Base-by-base conservation (phyloP, 1,140 invertebrate genomes). In the Rhyacophila brunnea region DNA sequence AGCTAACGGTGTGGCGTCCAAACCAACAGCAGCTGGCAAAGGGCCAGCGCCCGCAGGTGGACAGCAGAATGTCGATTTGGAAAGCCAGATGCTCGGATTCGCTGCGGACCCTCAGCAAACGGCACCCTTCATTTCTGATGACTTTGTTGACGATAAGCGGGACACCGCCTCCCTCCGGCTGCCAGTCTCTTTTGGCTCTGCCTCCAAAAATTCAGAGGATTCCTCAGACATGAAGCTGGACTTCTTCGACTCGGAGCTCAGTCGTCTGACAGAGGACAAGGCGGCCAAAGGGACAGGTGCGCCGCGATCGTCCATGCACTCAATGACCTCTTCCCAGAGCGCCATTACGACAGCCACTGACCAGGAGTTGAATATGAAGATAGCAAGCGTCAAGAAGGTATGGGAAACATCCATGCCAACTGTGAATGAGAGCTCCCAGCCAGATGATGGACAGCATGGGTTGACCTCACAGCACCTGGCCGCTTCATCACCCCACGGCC, bases 371-470 rank as follows among this genome's bases (percentile, higher is more conserved):
- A 94, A 95, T 78, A 83, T 93, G 72, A 96, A 97, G 78, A 95
- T 96, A 66, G 91, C 91, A 6, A 93, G 92, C 49, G 93, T 95
- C 3, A 96, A 96, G 74, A 95, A 93, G 73, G 91, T 90, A 42
- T 92, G 89, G 90, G 90, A 91, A 66, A 82, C 83, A 36, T 81
- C 84, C 1, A 83, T 85, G 78, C 79, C 83, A 6, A 82, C 86
- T 9, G 85, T 88, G 0, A 81, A 88, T 45, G 88, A 90, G 52
- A 86, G 88, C 64, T 80, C 81, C 38, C 80, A 73, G 59, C 53
- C 67, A 11, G 78, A 78, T 52, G 72, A 83, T 56, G 77, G 68
- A 64, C 81, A 72, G 48, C 76, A 75, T 61, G 78, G 69, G 50
- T 73, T 64, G 7, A 23, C 57, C 5, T 14, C 58, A 1, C 62